A percentile compares a stretch with the other conserved stretches of the same genome.
These are phyloP conservation scores for Albula goreensis DNA, from an alignment of 2,113 vertebrate species.

Conservation along the genomic window DNA sequence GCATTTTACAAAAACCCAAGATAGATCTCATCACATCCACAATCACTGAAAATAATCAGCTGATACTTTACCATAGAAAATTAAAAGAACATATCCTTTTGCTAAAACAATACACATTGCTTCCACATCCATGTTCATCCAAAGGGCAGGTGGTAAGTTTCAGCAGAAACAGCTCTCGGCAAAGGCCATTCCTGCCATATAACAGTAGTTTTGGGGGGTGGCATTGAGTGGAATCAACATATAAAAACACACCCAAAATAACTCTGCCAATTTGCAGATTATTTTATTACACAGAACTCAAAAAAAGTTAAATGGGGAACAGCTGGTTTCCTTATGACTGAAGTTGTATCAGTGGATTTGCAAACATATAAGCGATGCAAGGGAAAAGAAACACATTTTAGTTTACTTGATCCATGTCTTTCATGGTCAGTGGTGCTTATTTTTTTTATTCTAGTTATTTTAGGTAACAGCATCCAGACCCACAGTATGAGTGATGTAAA, in stretches of 20 bases:
- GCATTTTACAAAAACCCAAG: neutral
- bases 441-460: slow-evolving; percentile 17
- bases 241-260: slow-evolving; percentile 11
- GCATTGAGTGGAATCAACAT: neutral
- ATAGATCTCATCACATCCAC: neutral
- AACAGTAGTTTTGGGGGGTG: neutral
- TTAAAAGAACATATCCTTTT: neutral
- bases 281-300: slow-evolving; percentile 19
- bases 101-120: neutral
- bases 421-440: slow-evolving; percentile 7
- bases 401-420: slow-evolving; percentile 12
- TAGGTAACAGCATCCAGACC: slow-evolving; percentile 16
- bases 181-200: neutral
- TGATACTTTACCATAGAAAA: neutral
- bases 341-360: slow-evolving; percentile 17
- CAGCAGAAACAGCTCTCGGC: neutral
- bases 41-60: neutral
- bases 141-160: neutral
- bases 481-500: slow-evolving; percentile 9
- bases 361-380: slow-evolving; percentile 17
- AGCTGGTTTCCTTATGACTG: slow-evolving; percentile 3
- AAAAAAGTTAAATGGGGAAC: slow-evolving; percentile 12
- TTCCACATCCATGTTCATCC: neutral
- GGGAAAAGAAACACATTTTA: slow-evolving; percentile 19
- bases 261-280: neutral